Conservation (phyloP, 2,797 vertebrate genomes). For the Microcaecilia unicolor region DNA sequence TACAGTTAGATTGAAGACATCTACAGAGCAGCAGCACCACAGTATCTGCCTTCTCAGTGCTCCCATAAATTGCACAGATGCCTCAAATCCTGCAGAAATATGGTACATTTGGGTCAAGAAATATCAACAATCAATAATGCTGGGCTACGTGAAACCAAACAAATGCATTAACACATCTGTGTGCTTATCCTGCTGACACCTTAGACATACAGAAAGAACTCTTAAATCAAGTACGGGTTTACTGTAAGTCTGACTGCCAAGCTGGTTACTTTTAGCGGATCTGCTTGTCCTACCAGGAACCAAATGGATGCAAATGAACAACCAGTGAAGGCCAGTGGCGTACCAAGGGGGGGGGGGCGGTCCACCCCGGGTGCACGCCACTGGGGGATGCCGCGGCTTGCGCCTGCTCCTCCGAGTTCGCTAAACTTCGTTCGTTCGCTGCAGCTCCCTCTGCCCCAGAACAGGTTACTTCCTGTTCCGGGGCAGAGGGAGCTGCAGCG, state of each 20-base stretch:
- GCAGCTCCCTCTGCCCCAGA: too few species aligned
- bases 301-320: constrained; percentile 5
- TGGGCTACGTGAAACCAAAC: constrained; percentile 18
- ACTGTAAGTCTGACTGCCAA: constrained; percentile 26
- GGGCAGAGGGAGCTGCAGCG: too few species aligned
- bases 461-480: too few species aligned
- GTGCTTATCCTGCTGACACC: constrained; percentile 26
- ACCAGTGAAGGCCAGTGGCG: constrained; percentile 27
- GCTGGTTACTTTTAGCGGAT: constrained; percentile 28
- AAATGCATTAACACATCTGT: constrained; percentile 10
- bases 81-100: accelerated
- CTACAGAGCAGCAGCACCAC: neutral
- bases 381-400: too few species aligned
- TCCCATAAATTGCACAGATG: neutral
- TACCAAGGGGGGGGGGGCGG: too few species aligned
- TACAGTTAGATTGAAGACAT: too few species aligned
- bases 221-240: constrained; percentile 31
- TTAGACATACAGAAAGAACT: constrained; percentile 9
- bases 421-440: too few species aligned
- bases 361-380: too few species aligned
- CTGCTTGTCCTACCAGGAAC: constrained; percentile 15
- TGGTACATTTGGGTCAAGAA: neutral
- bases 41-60: too few species aligned
- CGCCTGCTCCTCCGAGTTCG: too few species aligned
- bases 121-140: accelerated